Base-by-base conservation (phyloP, 1,140 invertebrate species). In the Eumaeus atala region DNA sequence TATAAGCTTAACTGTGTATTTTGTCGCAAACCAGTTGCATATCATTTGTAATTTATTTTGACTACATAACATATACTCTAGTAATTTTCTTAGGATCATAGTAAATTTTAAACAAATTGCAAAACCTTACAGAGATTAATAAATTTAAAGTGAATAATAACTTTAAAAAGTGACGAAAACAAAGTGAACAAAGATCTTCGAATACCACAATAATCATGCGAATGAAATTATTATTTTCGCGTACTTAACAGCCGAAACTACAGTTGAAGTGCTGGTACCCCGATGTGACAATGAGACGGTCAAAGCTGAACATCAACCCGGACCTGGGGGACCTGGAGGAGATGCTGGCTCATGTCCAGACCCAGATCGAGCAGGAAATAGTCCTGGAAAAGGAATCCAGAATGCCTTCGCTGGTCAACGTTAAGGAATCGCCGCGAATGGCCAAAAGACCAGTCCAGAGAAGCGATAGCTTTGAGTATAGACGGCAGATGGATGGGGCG, bases 311-410 rank as follows among this genome's bases (percentile, higher is more conserved):
- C 21, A 62, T 84, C 6, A 78, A 84, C 50, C 82, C 87, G 0
- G 83, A 88, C 64, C 51, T 88, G 51, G 80, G 80, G 0, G 87
- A 88, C 47, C 48, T 88, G 21, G 87, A 88, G 47, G 81, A 87
- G 49, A 87, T 88, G 85, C 59, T 88, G 9, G 85, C 85, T 0
- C 72, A 82, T 50, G 85, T 88, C 0, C 87, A 88, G 38, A 77
- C 66, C 5, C 82, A 88, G 53, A 62, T 88, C 9, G 83, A 88
- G 58, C 73, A 85, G 35, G 87, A 88, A 59, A 88, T 88, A 1
- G 84, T 84, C 38, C 42, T 80, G 61, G 75, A 84, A 49, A 71
- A 71, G 12, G 73, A 84, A 40, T 62, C 66, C 9, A 86, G 73
- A 42, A 76, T 84, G 77, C 68, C 80, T 0, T 84, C 83, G 0